These are phyloP conservation scores for Eurytoma adleriae DNA, from an alignment of 2,888 invertebrate genomes.

Conservation along the genomic window DNA sequence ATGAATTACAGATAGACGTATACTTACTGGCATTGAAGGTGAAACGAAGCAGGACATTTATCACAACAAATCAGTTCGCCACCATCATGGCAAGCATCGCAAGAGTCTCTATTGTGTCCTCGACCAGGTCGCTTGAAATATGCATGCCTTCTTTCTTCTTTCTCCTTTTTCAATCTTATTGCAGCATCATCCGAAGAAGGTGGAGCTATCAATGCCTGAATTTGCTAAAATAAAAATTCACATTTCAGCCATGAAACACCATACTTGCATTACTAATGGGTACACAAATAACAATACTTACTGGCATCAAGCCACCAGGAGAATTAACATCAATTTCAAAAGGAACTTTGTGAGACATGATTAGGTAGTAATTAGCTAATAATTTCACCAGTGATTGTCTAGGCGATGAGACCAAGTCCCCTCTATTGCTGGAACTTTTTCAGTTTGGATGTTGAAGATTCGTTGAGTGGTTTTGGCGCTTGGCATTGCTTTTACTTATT, in stretches of 20 bases:
- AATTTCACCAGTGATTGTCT: conserved; percentile 19
- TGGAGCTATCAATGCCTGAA: conserved; percentile 91
- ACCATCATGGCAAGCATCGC: conserved; percentile 96
- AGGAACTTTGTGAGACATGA: conserved; percentile 55
- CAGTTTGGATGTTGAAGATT: conserved; percentile 22
- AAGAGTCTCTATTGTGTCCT: conserved; percentile 94
- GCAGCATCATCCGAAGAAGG: conserved; percentile 86
- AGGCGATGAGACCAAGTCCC: not conserved
- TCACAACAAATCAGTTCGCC: conserved; percentile 97
- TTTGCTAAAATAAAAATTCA: conserved; percentile 81
- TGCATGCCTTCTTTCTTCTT: conserved; percentile 83
- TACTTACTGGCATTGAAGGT: conserved; percentile 95
- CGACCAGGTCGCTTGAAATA: conserved; percentile 92
- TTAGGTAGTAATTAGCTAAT: conserved; percentile 14
- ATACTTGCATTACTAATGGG: conserved; percentile 1
- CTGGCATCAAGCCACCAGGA: conserved; percentile 58
- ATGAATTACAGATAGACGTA: conserved; percentile 3
- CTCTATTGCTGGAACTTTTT: conserved; percentile 22
- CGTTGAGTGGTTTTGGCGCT: conserved; percentile 34
- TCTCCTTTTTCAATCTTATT: conserved; percentile 76
- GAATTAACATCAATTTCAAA: conserved; percentile 55
- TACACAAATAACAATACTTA: conserved; percentile 38
- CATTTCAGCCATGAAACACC: not conserved
- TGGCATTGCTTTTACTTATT: conserved; percentile 49
- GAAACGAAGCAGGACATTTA: conserved; percentile 96